Evolutionary conservation across 2,797 vertebrate genomes (phyloP).

Genomic region (Sylvilagus floridanus): DNA sequence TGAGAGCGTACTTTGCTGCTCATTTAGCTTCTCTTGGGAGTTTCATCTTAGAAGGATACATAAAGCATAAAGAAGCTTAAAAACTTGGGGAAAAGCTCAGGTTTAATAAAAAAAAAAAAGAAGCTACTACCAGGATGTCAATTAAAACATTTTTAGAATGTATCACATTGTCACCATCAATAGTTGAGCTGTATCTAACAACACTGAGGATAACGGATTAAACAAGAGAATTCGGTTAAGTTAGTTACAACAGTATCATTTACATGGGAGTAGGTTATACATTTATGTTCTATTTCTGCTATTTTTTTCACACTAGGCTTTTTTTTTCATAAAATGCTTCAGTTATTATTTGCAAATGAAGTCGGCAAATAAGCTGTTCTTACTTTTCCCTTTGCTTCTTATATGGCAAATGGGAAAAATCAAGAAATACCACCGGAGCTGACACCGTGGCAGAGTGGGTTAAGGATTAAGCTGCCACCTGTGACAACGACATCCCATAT

Average conservation of each 20-base stretch:
- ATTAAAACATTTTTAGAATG: not conserved
- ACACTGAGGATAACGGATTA: not conserved
- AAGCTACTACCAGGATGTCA: not conserved
- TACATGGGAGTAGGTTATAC: not conserved
- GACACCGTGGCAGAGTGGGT: no score
- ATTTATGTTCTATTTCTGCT: not conserved
- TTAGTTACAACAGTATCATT: not conserved
- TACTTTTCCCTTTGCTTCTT: not conserved
- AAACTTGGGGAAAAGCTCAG: not conserved
- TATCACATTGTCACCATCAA: not conserved
- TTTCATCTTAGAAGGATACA: not conserved
- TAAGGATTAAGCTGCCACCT: no score
- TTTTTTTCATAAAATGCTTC: not conserved
- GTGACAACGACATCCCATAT: no score
- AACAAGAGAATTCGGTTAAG: not conserved
- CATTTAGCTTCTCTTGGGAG: not conserved
- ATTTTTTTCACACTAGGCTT: not conserved
- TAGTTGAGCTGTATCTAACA: not conserved
- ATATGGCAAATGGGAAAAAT: not conserved
- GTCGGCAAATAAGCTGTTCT: not conserved
- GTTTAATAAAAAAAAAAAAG: not conserved
- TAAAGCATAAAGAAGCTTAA: not conserved
- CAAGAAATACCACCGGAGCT: not conserved
- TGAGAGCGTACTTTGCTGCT: not conserved
- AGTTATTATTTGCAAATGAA: not conserved